Evolutionary conservation across 2,888 invertebrate genomes (phyloP).

Genomic region (Atherix ibis): DNA sequence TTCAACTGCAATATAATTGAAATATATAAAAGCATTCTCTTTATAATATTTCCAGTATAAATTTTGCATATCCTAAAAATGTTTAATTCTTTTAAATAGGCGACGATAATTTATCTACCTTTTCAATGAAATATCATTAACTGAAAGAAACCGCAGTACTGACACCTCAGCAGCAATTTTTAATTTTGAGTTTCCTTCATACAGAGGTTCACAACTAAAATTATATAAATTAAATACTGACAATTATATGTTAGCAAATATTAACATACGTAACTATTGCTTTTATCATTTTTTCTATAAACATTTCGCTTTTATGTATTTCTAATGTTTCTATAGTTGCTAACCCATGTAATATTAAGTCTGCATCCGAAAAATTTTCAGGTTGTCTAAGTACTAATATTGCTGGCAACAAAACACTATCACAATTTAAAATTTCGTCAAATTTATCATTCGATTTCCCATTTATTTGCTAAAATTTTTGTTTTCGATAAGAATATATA

Average conservation of each 20-base stretch:
- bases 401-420: conserved; percentile 11
- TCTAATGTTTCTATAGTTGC: conserved; percentile 16
- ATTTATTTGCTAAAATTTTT: neutral
- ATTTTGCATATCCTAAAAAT: no score
- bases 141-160: conserved; percentile 18
- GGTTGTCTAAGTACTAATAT: conserved; percentile 13
- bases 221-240: conserved; percentile 1
- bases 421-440: conserved; percentile 13
- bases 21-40: no score
- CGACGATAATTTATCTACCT: no score
- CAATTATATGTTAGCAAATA: neutral
- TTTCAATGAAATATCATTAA: conserved; percentile 16
- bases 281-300: conserved; percentile 18
- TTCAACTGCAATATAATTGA: no score
- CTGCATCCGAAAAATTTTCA: conserved; percentile 8
- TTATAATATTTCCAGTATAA: no score
- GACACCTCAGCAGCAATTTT: conserved; percentile 18
- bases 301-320: conserved; percentile 19
- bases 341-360: conserved; percentile 13
- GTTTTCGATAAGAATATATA: neutral
- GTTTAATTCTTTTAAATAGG: no score
- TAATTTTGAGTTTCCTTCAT: conserved; percentile 13
- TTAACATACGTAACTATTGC: conserved; percentile 13
- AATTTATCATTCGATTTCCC: conserved; percentile 4
- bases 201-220: conserved; percentile 15